These are phyloP conservation scores for human DNA, from an alignment of 2,113 vertebrate species.

Conservation along the genomic window GRCh38 chr2:197675001-197675500, in stretches of 20 bases:
- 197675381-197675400: conserved; percentile 96
- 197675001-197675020: background rate
- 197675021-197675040: conserved; percentile 23
- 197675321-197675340: conserved; percentile 97
- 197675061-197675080: conserved; percentile 62
- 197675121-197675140: conserved; percentile 16
- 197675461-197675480: conserved; percentile 82
- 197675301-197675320: conserved; percentile 83
- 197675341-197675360: conserved; percentile 93
- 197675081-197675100: conserved; percentile 60
- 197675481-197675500: conserved; percentile 68
- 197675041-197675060: background rate
- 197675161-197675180: conserved; percentile 65
- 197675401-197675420: conserved; percentile 98
- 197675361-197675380: conserved; percentile 96
- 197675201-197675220: conserved; percentile 67
- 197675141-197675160: background rate
- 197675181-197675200: conserved; percentile 71
- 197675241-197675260: conserved; percentile 34
- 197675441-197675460: conserved; percentile 97
- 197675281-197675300: conserved; percentile 46
- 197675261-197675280: conserved; percentile 50
- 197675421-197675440: conserved; percentile 98
- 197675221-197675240: conserved; percentile 46
- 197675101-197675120: conserved; percentile 59